Base-by-base conservation (phyloP, 2,797 vertebrate species). In the Labeo calbasu region DNA sequence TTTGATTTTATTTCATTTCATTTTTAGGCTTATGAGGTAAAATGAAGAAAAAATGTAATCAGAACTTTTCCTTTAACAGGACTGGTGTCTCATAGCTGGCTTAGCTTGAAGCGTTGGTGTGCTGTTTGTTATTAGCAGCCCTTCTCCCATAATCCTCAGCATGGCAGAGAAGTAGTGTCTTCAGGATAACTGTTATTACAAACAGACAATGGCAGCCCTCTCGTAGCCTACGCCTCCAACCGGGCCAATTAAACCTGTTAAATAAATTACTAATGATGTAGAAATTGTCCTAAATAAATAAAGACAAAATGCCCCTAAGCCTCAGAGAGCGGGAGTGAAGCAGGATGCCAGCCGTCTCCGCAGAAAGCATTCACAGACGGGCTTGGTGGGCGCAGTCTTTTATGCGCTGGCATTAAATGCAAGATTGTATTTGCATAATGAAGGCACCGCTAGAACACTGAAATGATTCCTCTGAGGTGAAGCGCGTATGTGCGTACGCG, bases 361-460 rank as follows among this genome's bases (percentile, higher is more conserved):
- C 89, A 85, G 0, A 76, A 86, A 65, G 57, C 17, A 85, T 89
- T 86, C 85, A 92, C 77, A 93, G 89, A 89, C 89, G 75, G 81
- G 2, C 88, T 90, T 89, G 90, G 85, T 92, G 92, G 82, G 87
- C 89, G 88, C 92, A 91, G 89, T 88, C 55, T 48, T 92, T 90
- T 92, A 92, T 89, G 92, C 77, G 50, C 53, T 55, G 88, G 73
- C 71, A 93, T 90, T 76, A 94, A 95, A 94, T 82, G 91, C 88
- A 87, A 76, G 46, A 88, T 46, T 65, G 23, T 81, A 93, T 96
- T 95, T 96, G 94, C 94, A 95, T 96, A 95, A 95, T 94, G 91
- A 90, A 92, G 88, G 92, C 94, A 92, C 92, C 89, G 90, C 93
- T 82, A 53, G 68, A 90, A 92, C 91, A 90, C 92, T 90, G 90